These are phyloP conservation scores for Natator depressus DNA, from an alignment of 2,113 vertebrate species.

Conservation along the genomic window DNA sequence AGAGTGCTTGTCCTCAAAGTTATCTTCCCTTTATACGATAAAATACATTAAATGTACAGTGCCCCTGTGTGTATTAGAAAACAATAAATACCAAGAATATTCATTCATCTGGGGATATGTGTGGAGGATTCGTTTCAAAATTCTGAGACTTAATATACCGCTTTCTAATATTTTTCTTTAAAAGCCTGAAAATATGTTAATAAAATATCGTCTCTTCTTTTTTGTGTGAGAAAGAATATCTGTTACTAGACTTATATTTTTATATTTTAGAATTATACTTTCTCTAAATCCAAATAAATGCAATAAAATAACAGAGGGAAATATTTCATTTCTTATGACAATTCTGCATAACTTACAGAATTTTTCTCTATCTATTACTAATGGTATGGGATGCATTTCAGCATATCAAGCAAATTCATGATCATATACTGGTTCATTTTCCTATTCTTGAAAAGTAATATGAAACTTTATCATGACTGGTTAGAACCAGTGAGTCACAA, in stretches of 20 bases:
- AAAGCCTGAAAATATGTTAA: neutral
- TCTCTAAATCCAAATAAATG: neutral
- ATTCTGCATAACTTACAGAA: neutral
- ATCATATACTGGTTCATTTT: neutral
- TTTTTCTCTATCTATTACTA: neutral
- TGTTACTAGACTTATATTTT: neutral
- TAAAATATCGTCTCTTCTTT: neutral
- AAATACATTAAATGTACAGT: neutral
- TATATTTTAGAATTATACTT: neutral
- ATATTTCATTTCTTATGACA: neutral
- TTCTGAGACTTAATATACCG: neutral
- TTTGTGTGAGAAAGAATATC: neutral
- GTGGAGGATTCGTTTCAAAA: neutral
- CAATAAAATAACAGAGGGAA: neutral
- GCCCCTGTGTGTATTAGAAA: neutral
- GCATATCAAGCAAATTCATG: neutral
- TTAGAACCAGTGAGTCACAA: neutral
- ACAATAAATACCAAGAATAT: neutral
- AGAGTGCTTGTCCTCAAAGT: neutral
- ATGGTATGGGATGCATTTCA: neutral
- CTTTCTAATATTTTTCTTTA: neutral
- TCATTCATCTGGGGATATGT: neutral
- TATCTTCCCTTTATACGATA: neutral
- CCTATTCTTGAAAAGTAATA: neutral
- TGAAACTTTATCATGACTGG: neutral